A percentile compares a stretch with the other conserved stretches of the same genome.
Evolutionary conservation across 2,888 invertebrate genomes (phyloP).

Genomic region (Stegana nigrithorax): DNA sequence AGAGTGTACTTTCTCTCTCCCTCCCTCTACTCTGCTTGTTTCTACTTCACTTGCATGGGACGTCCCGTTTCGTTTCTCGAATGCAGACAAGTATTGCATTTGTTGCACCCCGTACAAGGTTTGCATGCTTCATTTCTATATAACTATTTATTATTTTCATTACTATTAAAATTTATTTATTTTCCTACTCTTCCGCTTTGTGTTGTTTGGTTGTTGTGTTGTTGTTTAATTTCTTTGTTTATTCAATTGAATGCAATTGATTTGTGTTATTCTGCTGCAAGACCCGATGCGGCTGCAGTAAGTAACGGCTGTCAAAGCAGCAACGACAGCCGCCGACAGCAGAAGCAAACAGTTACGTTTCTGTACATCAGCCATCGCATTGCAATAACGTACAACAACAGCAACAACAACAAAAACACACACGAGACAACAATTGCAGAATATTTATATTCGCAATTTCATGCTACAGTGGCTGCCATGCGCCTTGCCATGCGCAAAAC

Average conservation of each 20-base stretch:
- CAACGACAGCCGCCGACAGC: neutral
- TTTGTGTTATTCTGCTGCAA: constrained; percentile 33
- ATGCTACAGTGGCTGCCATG: too few relatives aligned
- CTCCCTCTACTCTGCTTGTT: too few relatives aligned
- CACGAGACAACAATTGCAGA: neutral
- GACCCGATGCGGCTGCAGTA: neutral
- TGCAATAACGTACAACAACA: neutral
- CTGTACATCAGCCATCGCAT: neutral
- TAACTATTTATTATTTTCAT: neutral
- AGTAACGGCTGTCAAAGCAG: neutral
- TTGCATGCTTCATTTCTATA: neutral
- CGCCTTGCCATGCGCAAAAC: too few relatives aligned
- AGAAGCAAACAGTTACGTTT: neutral
- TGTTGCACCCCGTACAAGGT: too few relatives aligned
- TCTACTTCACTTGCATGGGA: neutral
- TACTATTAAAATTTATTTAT: constrained; percentile 1
- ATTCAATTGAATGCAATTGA: constrained; percentile 47
- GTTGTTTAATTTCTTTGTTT: constrained; percentile 3
- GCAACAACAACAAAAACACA: neutral
- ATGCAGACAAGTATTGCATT: too few relatives aligned
- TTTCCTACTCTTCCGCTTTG: neutral
- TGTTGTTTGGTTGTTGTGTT: neutral
- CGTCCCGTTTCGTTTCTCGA: too few relatives aligned
- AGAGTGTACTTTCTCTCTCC: too few relatives aligned
- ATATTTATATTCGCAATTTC: too few relatives aligned